Percentiles rank a stretch among this genome's conserved stretches.
Evolutionary conservation across 2,113 vertebrate species (phyloP).

Genomic region (Clarias magur): DNA sequence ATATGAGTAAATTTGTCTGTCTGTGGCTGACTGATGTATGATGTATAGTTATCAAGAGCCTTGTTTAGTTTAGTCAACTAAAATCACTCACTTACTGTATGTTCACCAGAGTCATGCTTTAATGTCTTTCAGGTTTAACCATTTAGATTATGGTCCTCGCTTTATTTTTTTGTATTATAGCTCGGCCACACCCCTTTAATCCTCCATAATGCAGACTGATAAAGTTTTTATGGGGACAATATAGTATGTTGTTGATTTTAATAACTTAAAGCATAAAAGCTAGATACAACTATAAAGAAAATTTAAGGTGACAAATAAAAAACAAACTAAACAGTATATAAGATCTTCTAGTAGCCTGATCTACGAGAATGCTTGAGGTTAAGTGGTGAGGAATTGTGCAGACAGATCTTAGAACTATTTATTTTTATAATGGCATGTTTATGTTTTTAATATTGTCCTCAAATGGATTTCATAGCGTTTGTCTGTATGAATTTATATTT

Average conservation of each 20-base stretch:
- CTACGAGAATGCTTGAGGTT: background rate
- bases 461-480: background rate
- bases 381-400: background rate
- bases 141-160: background rate
- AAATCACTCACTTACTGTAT: background rate
- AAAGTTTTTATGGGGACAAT: background rate
- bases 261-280: background rate
- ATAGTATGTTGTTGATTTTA: background rate
- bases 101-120: background rate
- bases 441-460: background rate
- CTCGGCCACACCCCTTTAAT: background rate
- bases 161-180: background rate
- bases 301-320: background rate
- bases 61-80: background rate
- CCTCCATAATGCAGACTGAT: background rate
- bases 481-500: background rate
- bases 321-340: background rate
- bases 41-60: background rate
- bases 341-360: background rate
- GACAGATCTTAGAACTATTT: background rate
- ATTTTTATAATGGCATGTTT: background rate
- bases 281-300: background rate
- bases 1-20: too few relatives aligned
- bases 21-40: too few relatives aligned
- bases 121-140: background rate